Conservation (phyloP, 2,797 vertebrate species). For the Etheostoma perlongum region DNA sequence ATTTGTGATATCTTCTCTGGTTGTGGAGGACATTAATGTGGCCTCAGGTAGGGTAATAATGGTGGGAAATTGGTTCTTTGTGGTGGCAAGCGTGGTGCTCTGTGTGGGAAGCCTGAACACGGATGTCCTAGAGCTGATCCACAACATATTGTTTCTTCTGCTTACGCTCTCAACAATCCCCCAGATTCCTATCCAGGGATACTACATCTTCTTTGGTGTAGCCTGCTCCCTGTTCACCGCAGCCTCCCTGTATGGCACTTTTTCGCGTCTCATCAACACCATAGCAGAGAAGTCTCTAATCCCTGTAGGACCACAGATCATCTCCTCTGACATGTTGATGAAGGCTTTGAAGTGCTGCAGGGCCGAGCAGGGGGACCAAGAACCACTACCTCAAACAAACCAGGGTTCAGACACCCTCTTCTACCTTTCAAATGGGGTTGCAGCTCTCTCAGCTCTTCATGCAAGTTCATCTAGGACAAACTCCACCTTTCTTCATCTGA, state of each 20-base stretch:
- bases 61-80: conserved; percentile 91
- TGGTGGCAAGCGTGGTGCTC: conserved; percentile 83
- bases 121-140: conserved; percentile 87
- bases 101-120: conserved; percentile 86
- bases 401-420: conserved; percentile 88
- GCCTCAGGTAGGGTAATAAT: conserved; percentile 77
- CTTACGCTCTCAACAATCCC: conserved; percentile 86
- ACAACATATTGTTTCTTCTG: conserved; percentile 87
- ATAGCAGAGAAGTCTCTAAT: conserved; percentile 91
- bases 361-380: conserved; percentile 15
- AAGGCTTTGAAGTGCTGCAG: conserved; percentile 46
- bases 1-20: conserved; percentile 80
- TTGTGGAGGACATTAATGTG: conserved; percentile 31
- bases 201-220: conserved; percentile 87
- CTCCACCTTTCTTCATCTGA: conserved; percentile 78
- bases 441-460: conserved; percentile 87
- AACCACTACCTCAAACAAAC: conserved; percentile 19
- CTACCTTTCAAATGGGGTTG: conserved; percentile 89
- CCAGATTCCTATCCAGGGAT: conserved; percentile 83
- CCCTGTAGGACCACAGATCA: conserved; percentile 84
- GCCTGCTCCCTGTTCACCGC: conserved; percentile 84
- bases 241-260: conserved; percentile 87
- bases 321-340: conserved; percentile 82
- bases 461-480: conserved; percentile 7
- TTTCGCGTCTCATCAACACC: conserved; percentile 89